Conservation (phyloP, 2,888 invertebrate genomes). For the Anoncus sp. region DNA sequence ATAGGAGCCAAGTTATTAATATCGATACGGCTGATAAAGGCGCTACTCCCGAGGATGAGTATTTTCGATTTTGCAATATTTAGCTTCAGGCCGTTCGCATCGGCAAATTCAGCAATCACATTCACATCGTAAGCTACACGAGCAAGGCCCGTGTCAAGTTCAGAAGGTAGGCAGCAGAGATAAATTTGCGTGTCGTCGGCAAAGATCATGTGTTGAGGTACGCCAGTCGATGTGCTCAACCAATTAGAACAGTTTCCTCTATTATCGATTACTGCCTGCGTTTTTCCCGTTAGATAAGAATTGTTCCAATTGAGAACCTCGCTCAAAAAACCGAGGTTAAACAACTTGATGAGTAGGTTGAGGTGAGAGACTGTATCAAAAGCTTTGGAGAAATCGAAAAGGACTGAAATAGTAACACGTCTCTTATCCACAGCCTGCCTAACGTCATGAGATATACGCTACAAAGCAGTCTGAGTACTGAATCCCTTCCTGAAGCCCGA, state of each 20-base stretch:
- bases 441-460: not conserved
- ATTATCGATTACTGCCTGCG: constrained; percentile 5
- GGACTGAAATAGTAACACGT: not conserved
- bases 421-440: not conserved
- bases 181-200: too few relatives aligned
- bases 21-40: too few relatives aligned
- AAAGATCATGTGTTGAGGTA: too few relatives aligned
- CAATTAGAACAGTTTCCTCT: not conserved
- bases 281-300: constrained; percentile 9
- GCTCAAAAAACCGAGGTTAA: not conserved
- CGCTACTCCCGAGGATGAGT: too few relatives aligned
- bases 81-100: too few relatives aligned
- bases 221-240: not conserved
- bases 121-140: too few relatives aligned
- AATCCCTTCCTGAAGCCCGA: not conserved
- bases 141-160: too few relatives aligned
- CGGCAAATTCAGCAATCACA: too few relatives aligned
- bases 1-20: too few relatives aligned
- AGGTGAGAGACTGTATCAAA: constrained; percentile 7
- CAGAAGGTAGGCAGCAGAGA: too few relatives aligned
- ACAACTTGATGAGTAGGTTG: not conserved
- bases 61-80: too few relatives aligned
- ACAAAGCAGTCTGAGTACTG: constrained; percentile 5
- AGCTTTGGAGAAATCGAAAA: constrained; percentile 7
- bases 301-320: not conserved